Evolutionary conservation across 2,888 invertebrate species (phyloP).

Genomic region (Hemistola chrysoprasaria): DNA sequence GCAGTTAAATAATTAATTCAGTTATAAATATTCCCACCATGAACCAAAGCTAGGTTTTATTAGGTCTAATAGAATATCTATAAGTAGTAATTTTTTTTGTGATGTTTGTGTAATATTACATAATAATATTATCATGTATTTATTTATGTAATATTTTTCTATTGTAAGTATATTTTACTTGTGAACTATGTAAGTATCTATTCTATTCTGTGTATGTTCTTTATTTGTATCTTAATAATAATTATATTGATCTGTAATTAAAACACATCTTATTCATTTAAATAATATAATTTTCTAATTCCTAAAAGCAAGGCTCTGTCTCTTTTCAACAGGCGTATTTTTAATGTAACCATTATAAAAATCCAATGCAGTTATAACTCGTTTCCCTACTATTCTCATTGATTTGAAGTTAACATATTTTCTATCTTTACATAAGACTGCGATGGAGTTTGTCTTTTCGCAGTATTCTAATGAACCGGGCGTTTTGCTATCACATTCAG

Average conservation of each 20-base stretch:
- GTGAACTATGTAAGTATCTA: not conserved
- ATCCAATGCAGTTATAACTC: slow-evolving; percentile 88
- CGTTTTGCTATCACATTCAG: slow-evolving; percentile 39
- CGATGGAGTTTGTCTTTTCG: slow-evolving; percentile 79
- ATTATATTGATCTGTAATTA: slow-evolving; percentile 3
- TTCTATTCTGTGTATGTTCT: too few species aligned
- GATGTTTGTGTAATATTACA: slow-evolving; percentile 2
- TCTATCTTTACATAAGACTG: slow-evolving; percentile 85
- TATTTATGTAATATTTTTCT: slow-evolving; percentile 5
- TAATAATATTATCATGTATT: slow-evolving; percentile 1
- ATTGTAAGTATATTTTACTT: slow-evolving; percentile 11
- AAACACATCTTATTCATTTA: too few species aligned
- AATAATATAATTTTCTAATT: slow-evolving; percentile 39
- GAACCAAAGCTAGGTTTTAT: slow-evolving; percentile 16
- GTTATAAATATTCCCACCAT: slow-evolving; percentile 23
- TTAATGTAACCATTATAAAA: slow-evolving; percentile 94
- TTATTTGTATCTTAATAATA: too few species aligned
- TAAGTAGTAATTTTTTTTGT: slow-evolving; percentile 1
- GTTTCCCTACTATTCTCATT: slow-evolving; percentile 86
- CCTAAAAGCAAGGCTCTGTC: slow-evolving; percentile 57
- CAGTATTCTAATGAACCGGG: slow-evolving; percentile 85
- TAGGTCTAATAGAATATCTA: slow-evolving; percentile 4
- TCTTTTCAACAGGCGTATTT: slow-evolving; percentile 67
- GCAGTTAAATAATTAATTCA: slow-evolving; percentile 17
- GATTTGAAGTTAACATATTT: slow-evolving; percentile 85